These are phyloP conservation scores for Heterodera filipjevi DNA, from an alignment of 2,888 invertebrate genomes.

Conservation along the genomic window DNA sequence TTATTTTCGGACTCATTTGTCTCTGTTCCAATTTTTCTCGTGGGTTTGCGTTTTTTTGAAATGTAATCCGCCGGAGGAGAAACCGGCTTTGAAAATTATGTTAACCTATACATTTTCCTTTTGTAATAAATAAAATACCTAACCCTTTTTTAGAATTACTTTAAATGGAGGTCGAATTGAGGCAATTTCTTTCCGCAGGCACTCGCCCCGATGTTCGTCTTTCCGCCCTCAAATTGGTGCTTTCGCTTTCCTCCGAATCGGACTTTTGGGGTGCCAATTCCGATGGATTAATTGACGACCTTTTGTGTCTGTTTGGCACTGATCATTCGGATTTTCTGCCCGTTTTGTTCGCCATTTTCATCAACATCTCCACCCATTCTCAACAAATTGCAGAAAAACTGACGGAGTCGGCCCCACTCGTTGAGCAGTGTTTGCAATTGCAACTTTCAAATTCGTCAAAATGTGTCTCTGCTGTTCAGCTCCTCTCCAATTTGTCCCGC, in stretches of 20 bases:
- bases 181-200: neutral
- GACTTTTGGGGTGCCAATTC: conserved; percentile 7
- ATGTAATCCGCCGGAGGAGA: too few relatives aligned
- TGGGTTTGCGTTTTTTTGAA: too few relatives aligned
- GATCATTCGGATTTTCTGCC: neutral
- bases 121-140: neutral
- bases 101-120: too few relatives aligned
- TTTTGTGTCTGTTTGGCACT: neutral
- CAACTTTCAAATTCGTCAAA: neutral
- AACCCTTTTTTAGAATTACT: neutral
- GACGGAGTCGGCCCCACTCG: neutral
- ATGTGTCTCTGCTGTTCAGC: conserved; percentile 3
- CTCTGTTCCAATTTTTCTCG: too few relatives aligned
- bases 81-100: too few relatives aligned
- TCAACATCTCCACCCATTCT: conserved; percentile 12
- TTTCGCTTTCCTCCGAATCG: neutral
- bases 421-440: neutral
- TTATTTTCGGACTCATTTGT: too few relatives aligned
- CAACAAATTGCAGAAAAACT: conserved; percentile 5
- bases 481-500: conserved; percentile 26
- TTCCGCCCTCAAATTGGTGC: conserved; percentile 1
- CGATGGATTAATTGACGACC: neutral
- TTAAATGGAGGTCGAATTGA: neutral
- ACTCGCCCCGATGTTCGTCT: neutral
- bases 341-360: neutral